A percentile compares a stretch with the other conserved stretches of the same genome.
phyloP scores from a whole-genome alignment of 2,113 vertebrate species.

The Tetraodon nigroviridis region DNA sequence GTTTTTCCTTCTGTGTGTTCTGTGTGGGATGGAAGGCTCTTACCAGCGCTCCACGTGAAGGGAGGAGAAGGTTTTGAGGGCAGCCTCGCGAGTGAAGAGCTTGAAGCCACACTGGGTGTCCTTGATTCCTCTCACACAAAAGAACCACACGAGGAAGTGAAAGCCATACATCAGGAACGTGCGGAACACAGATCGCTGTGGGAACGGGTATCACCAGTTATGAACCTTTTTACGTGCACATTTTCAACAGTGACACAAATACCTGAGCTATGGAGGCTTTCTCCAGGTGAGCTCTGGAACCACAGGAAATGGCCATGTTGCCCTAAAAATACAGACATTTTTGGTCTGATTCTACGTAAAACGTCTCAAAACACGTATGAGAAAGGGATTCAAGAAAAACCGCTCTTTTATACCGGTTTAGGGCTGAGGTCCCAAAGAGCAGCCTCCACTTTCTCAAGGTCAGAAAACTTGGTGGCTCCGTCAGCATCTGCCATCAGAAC shows the following conservation, averaged over 20 bases:
- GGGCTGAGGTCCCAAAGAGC: conserved; percentile 77
- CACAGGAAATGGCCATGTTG: conserved; percentile 92
- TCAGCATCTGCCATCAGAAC: conserved; percentile 98
- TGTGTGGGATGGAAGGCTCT: conserved; percentile 7
- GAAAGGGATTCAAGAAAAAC: not conserved
- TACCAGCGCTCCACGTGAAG: conserved; percentile 95
- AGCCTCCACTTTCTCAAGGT: conserved; percentile 88
- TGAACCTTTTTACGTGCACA: not conserved
- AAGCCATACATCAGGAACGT: conserved; percentile 95
- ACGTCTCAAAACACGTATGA: not conserved
- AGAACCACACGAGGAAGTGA: conserved; percentile 97
- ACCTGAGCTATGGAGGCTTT: conserved; percentile 91
- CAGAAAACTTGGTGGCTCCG: conserved; percentile 92
- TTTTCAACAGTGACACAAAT: not conserved
- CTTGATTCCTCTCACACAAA: conserved; percentile 88
- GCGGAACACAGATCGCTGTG: conserved; percentile 89
- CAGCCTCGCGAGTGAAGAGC: conserved; percentile 90
- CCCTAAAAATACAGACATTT: conserved; percentile 67
- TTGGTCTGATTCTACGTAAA: not conserved
- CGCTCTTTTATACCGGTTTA: conserved; percentile 78
- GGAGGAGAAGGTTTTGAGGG: conserved; percentile 82
- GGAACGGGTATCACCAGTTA: conserved; percentile 1
- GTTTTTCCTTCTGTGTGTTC: too few relatives aligned
- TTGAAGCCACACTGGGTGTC: conserved; percentile 98
- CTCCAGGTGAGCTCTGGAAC: conserved; percentile 94